Evolutionary conservation across 2,888 invertebrate species (phyloP).

Genomic region (Atrina japonica): DNA sequence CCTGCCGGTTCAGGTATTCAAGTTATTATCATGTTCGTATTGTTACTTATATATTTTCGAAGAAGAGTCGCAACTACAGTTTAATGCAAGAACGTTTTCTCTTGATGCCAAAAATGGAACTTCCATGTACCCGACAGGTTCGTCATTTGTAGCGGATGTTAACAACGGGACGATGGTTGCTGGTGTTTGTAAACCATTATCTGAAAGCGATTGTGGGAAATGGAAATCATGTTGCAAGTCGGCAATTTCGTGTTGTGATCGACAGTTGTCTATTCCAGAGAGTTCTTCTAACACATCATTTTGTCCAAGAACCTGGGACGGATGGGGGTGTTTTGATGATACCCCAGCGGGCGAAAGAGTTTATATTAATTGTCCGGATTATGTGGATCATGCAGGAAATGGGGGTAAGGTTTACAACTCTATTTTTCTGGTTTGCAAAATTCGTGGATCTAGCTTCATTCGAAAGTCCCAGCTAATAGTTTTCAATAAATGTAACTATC

Average conservation of each 20-base stretch:
- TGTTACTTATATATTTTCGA: slow-evolving; percentile 32
- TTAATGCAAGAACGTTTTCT: neutral
- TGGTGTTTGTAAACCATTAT: slow-evolving; percentile 52
- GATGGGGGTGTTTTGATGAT: slow-evolving; percentile 67
- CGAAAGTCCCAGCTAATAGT: no score
- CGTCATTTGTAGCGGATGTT: slow-evolving; percentile 48
- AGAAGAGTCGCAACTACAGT: neutral
- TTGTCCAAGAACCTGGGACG: slow-evolving; percentile 72
- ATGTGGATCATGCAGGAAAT: slow-evolving; percentile 80
- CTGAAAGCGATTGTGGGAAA: slow-evolving; percentile 50
- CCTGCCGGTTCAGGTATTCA: slow-evolving; percentile 9
- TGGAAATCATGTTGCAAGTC: slow-evolving; percentile 62
- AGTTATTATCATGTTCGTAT: slow-evolving; percentile 20
- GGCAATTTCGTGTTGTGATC: slow-evolving; percentile 57
- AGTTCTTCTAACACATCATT: slow-evolving; percentile 25
- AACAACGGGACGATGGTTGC: slow-evolving; percentile 46
- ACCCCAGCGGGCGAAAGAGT: slow-evolving; percentile 68
- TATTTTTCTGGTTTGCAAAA: no score
- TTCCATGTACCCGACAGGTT: slow-evolving; percentile 7
- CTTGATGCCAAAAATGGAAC: slow-evolving; percentile 15
- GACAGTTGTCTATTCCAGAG: slow-evolving; percentile 47
- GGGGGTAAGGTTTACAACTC: slow-evolving; percentile 51
- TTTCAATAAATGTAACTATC: no score
- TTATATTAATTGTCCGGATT: slow-evolving; percentile 56
- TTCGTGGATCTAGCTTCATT: no score